Percentiles rank a stretch among this genome's conserved stretches.
Evolutionary conservation across 2,888 invertebrate genomes (phyloP).

Genomic region (Tenthredo livida): DNA sequence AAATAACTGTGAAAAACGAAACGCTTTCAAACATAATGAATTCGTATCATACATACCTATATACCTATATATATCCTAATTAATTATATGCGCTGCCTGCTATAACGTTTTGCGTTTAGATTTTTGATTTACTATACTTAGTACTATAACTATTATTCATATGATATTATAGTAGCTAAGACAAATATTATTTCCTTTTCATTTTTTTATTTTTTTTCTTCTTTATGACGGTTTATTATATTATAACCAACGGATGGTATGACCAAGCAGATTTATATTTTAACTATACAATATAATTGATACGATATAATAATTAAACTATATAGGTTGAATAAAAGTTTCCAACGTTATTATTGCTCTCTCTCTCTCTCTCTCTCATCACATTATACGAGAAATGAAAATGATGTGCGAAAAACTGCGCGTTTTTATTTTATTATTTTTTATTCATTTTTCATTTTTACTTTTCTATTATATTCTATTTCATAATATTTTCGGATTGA

Average conservation of each 20-base stretch:
- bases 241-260: not conserved
- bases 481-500: not conserved
- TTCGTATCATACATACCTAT: not conserved
- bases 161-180: not conserved
- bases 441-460: not conserved
- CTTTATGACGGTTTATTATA: not conserved
- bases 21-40: not conserved
- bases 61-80: not conserved
- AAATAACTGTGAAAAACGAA: not conserved
- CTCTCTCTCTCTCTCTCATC: not conserved
- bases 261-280: not conserved
- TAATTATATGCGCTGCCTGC: not conserved
- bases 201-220: not conserved
- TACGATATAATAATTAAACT: slow-evolving; percentile 3
- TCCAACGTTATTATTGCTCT: slow-evolving; percentile 15
- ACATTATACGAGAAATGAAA: not conserved
- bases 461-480: not conserved
- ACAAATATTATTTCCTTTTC: not conserved
- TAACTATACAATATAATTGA: not conserved
- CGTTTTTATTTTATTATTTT: not conserved
- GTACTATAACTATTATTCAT: not conserved
- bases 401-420: not conserved
- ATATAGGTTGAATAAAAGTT: slow-evolving; percentile 1
- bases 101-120: not conserved
- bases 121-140: not conserved